Evolutionary conservation across 2,888 invertebrate species (phyloP).

Genomic region (Ferdinandea cuprea): DNA sequence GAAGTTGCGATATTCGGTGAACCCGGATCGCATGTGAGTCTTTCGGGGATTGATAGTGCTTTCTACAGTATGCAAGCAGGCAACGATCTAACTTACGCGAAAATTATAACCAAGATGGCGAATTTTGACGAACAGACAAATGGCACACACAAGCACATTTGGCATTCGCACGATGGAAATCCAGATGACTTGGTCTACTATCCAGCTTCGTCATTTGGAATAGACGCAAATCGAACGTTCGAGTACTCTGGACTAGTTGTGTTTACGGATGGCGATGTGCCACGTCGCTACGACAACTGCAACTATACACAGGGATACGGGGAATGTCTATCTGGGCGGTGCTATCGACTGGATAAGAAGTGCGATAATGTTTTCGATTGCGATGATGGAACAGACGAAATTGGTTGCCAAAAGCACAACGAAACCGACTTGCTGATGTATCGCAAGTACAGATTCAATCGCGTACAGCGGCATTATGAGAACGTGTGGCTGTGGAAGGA

Average conservation of each 20-base stretch:
- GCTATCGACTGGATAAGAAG: constrained; percentile 89
- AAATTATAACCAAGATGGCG: constrained; percentile 94
- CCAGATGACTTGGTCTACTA: constrained; percentile 93
- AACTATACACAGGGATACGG: constrained; percentile 89
- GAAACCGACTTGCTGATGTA: constrained; percentile 88
- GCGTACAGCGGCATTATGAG: constrained; percentile 95
- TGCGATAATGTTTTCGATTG: constrained; percentile 93
- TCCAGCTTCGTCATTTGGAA: constrained; percentile 94
- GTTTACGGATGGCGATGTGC: constrained; percentile 93
- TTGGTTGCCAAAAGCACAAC: constrained; percentile 88
- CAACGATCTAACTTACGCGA: constrained; percentile 93
- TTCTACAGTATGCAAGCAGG: constrained; percentile 97
- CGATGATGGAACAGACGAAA: constrained; percentile 93
- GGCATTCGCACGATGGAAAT: constrained; percentile 92
- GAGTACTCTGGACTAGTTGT: constrained; percentile 94
- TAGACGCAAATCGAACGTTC: constrained; percentile 97
- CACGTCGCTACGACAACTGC: constrained; percentile 87
- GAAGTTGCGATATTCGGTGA: constrained; percentile 97
- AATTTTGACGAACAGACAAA: constrained; percentile 93
- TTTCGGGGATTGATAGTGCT: constrained; percentile 94
- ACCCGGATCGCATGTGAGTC: constrained; percentile 96
- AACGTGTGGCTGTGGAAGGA: constrained; percentile 98
- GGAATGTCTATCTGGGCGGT: constrained; percentile 92
- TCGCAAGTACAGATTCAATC: constrained; percentile 92
- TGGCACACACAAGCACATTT: constrained; percentile 91